Conservation (phyloP, 35 echinoderm and acorn worm genomes). For the Diadema setosum region DNA sequence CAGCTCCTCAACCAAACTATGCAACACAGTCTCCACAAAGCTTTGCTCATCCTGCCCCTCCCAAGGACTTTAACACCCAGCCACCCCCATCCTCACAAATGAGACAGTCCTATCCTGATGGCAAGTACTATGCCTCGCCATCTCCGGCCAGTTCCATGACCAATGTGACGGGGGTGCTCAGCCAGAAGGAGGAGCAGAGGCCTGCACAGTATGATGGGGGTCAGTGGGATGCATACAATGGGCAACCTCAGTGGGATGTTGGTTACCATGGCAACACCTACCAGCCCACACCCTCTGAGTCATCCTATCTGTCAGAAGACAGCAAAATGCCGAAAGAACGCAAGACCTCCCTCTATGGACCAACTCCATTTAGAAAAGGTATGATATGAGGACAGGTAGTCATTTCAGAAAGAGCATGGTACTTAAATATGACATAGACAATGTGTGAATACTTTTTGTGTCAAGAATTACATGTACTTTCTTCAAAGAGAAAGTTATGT, state of each 20-base stretch:
- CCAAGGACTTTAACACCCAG: neutral
- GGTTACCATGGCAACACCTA: neutral
- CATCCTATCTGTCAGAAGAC: neutral
- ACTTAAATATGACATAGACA: too few relatives aligned
- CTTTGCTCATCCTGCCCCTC: neutral
- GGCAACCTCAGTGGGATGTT: neutral
- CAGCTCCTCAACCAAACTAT: neutral
- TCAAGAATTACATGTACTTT: too few relatives aligned
- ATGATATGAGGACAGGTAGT: neutral
- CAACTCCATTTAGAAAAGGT: slow-evolving; percentile 19
- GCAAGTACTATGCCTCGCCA: neutral
- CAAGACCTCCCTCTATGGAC: slow-evolving; percentile 3
- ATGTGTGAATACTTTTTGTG: too few relatives aligned
- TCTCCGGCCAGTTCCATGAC: neutral
- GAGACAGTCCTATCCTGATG: neutral
- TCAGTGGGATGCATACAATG: neutral
- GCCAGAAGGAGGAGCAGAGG: neutral
- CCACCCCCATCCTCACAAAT: neutral
- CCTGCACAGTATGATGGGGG: neutral
- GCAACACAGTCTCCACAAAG: neutral
- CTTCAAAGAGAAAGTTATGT: too few relatives aligned
- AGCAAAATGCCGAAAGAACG: neutral
- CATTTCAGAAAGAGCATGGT: too few relatives aligned
- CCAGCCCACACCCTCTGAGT: neutral
- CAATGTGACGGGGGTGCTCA: neutral